Base-by-base conservation (phyloP, 1,140 invertebrate genomes). In the Trichoplusia ni region DNA sequence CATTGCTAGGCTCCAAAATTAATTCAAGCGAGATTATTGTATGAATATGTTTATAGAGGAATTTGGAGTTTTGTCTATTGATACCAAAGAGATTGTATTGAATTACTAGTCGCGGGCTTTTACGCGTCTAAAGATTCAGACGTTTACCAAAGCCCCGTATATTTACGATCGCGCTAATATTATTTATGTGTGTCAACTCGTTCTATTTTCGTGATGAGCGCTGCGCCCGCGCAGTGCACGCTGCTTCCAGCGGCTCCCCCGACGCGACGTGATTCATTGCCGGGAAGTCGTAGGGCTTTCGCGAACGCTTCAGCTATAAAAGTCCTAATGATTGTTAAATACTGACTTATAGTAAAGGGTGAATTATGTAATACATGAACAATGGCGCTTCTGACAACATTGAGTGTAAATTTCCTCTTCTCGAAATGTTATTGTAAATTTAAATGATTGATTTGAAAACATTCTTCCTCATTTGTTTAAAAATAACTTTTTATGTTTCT, bases 111-210 rank as follows among this genome's bases (percentile, higher is more conserved):
- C n/a, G n/a, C n/a, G n/a, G n/a, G n/a, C n/a, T n/a, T n/a, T 9
- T 53, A 38, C 49, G 29, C 77, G 66, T 77, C 72, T 31, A 60
- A 58, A 37, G 59, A 76, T 71, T 40, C 65, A 73, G 71, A 74
- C 71, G 69, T 77, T 67, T 69, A 63, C 66, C 58, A 69, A 68
- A 56, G 66, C 69, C 56, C 25, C 23, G 29, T 68, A 65, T 84
- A 80, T 85, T 84, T 84, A 85, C 76, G 77, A 84, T 59, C 63
- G 56, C 53, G 71, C 78, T 77, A 83, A 81, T 82, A 87, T 85
- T 85, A 85, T 87, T 87, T 84, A 88, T 88, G 82, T 86, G 75
- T 88, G 85, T 88, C 85, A 88, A 86, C 83, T 65, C 64, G 76
- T 58, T 77, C 82, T 88, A 86, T 86, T 86, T 86, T 72, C 61